phyloP scores from a whole-genome alignment of 2,888 invertebrate genomes.

The Drosophila rellima region DNA sequence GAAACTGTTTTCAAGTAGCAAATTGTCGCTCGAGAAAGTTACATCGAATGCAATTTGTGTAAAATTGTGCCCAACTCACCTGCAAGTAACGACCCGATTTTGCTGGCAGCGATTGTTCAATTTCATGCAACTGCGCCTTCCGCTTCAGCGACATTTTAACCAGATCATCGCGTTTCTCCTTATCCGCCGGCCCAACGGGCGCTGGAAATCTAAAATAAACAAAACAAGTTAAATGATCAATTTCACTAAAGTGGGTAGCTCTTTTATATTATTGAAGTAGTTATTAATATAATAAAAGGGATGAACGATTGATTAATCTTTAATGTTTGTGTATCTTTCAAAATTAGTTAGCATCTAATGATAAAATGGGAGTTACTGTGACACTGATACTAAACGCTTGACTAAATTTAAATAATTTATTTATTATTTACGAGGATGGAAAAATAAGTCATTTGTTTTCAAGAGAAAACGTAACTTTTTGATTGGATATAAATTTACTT shows the following conservation, averaged over 20 bases:
- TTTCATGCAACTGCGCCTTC: constrained; percentile 94
- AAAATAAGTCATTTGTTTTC: neutral
- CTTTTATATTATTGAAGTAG: neutral
- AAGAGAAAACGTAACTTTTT: neutral
- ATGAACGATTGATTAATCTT: neutral
- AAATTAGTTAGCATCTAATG: neutral
- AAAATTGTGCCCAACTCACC: constrained; percentile 67
- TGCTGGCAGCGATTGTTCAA: constrained; percentile 97
- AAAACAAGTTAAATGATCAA: constrained; percentile 2
- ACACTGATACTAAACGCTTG: neutral
- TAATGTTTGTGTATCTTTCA: neutral
- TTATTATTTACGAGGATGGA: neutral
- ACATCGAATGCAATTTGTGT: constrained; percentile 27
- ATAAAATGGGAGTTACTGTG: neutral
- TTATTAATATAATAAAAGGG: neutral
- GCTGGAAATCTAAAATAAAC: constrained; percentile 75
- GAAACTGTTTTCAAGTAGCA: constrained; percentile 46
- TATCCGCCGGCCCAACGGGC: constrained; percentile 86
- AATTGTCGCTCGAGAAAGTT: constrained; percentile 48
- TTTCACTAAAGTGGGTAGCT: neutral
- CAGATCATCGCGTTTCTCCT: constrained; percentile 88
- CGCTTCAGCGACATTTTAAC: constrained; percentile 93
- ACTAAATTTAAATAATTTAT: neutral
- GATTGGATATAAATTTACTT: neutral
- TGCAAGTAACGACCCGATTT: constrained; percentile 96